Evolutionary conservation across 2,113 vertebrate species (phyloP).

Genomic region (Nettapus auritus): DNA sequence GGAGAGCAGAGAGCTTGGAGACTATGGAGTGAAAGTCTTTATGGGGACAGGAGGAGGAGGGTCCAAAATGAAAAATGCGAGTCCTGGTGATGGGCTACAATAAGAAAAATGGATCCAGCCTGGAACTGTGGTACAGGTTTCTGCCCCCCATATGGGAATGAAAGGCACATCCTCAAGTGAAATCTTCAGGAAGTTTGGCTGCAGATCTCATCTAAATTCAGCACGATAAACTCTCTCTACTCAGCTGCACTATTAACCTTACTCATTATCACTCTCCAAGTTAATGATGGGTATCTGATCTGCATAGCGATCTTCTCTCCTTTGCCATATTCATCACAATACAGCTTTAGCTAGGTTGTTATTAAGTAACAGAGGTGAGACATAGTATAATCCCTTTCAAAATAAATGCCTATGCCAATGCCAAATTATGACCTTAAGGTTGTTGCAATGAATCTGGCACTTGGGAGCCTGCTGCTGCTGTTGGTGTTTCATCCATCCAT

Average conservation of each 20-base stretch:
- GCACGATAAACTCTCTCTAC: not conserved
- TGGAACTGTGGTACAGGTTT: not conserved
- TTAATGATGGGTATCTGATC: slow-evolving; percentile 25
- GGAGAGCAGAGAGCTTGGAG: not conserved
- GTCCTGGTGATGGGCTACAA: not conserved
- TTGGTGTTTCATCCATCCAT: not conserved
- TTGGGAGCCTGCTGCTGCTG: not conserved
- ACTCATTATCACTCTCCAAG: not conserved
- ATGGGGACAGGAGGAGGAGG: not conserved
- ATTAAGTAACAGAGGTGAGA: not conserved
- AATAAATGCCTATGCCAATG: not conserved
- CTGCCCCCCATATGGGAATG: fast-evolving
- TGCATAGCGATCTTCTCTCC: not conserved
- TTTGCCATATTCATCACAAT: not conserved
- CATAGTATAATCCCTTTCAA: not conserved
- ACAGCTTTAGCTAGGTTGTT: not conserved
- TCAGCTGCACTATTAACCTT: not conserved
- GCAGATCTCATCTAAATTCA: slow-evolving; percentile 16
- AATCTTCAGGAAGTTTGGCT: not conserved
- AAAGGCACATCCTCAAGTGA: not conserved
- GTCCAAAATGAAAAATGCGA: not conserved
- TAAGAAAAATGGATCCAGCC: not conserved
- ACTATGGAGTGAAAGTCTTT: not conserved
- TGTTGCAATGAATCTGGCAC: not conserved
- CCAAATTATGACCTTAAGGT: not conserved